A percentile compares a stretch with the other conserved stretches of the same genome.
phyloP scores from a whole-genome alignment of 1,140 invertebrate genomes.

The Chrysomallon squamiferum region DNA sequence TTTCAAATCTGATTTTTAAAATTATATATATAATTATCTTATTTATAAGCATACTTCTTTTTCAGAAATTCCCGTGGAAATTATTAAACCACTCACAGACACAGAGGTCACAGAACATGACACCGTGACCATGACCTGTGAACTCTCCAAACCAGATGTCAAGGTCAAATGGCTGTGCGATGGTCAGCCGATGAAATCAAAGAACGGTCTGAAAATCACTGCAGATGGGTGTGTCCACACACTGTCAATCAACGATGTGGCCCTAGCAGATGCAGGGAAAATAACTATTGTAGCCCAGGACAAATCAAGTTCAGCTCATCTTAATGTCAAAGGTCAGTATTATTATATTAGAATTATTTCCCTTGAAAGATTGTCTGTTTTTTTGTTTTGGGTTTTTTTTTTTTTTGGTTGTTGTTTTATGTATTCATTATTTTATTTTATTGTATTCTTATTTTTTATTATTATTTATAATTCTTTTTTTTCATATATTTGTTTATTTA shows the following conservation, averaged over 20 bases:
- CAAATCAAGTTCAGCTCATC: conserved; percentile 46
- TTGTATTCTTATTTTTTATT: no score
- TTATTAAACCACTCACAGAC: conserved; percentile 50
- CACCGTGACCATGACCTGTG: conserved; percentile 48
- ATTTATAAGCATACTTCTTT: no score
- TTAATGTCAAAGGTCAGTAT: conserved; percentile 58
- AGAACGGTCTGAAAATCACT: conserved; percentile 26
- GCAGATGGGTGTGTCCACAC: conserved; percentile 42
- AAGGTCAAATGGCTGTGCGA: conserved; percentile 86
- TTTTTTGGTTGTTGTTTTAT: no score
- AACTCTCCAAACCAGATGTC: conserved; percentile 76
- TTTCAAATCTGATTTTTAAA: no score
- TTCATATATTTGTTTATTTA: no score
- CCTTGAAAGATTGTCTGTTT: no score
- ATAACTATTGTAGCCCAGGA: conserved; percentile 75
- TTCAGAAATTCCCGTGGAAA: conserved; percentile 50
- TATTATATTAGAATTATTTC: no score
- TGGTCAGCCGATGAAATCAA: conserved; percentile 52
- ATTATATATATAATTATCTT: no score
- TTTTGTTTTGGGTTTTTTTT: no score
- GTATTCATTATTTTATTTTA: no score
- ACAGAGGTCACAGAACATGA: conserved; percentile 44
- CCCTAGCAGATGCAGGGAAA: conserved; percentile 80
- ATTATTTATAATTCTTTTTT: no score
- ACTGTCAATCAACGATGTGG: conserved; percentile 79